Percentiles rank a stretch among this genome's conserved stretches.
phyloP scores from a whole-genome alignment of 1,140 invertebrate genomes.

The Cotesia typhae region DNA sequence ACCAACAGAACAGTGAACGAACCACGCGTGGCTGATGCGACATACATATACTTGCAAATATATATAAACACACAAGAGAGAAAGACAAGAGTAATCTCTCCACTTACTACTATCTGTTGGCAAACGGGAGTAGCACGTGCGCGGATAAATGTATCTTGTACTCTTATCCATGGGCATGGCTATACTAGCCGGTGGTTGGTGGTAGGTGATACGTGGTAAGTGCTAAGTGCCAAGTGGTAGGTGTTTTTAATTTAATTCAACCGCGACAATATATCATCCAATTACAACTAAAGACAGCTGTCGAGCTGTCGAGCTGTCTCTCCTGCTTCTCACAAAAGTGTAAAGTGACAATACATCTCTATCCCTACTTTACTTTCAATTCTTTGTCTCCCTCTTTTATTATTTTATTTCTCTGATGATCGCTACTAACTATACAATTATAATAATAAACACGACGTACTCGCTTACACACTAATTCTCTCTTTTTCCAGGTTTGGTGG shows the following conservation, averaged over 20 bases:
- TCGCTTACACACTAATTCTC: too few species aligned
- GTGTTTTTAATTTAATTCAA: too few species aligned
- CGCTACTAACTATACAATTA: too few species aligned
- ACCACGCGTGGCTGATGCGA: conserved; percentile 31
- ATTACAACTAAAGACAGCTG: too few species aligned
- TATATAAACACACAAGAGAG: conserved; percentile 17
- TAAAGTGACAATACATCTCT: not conserved
- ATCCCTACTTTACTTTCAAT: conserved; percentile 4
- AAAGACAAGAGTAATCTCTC: too few species aligned
- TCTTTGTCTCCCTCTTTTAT: conserved; percentile 11
- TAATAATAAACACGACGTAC: too few species aligned
- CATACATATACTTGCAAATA: conserved; percentile 15
- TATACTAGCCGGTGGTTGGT: not conserved
- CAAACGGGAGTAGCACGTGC: conserved; percentile 24
- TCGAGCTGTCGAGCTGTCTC: too few species aligned
- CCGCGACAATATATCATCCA: not conserved
- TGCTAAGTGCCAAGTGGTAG: not conserved
- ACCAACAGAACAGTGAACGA: too few species aligned
- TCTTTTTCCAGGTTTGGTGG: too few species aligned
- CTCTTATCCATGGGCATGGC: conserved; percentile 7
- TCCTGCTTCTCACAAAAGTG: not conserved
- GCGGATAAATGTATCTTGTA: not conserved
- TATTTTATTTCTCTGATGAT: too few species aligned
- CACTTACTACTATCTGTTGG: not conserved
- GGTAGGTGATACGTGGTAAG: not conserved